phyloP scores from a whole-genome alignment of 1,140 invertebrate genomes.

The Cotesia typhae region DNA sequence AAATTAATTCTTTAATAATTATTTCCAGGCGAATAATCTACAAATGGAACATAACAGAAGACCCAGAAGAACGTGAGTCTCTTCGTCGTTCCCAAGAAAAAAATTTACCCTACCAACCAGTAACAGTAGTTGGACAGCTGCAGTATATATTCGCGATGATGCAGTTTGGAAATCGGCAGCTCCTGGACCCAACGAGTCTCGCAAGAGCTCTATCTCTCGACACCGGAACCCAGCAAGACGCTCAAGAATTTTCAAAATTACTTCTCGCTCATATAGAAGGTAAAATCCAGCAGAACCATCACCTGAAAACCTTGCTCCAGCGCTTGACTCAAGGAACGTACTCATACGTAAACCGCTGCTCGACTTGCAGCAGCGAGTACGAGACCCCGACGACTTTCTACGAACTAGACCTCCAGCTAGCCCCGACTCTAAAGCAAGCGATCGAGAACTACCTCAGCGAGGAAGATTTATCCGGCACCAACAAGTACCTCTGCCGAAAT shows the following conservation, averaged over 20 bases:
- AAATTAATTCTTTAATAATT: too few relatives aligned
- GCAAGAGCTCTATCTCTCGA: constrained; percentile 73
- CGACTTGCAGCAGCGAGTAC: constrained; percentile 70
- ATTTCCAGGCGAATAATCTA: constrained; percentile 69
- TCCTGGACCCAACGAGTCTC: constrained; percentile 73
- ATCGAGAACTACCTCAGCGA: constrained; percentile 73
- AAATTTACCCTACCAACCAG: constrained; percentile 56
- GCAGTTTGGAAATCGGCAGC: constrained; percentile 69
- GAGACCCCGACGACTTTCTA: constrained; percentile 71
- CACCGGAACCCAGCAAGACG: constrained; percentile 74
- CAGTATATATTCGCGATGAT: constrained; percentile 76
- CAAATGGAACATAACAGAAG: constrained; percentile 70
- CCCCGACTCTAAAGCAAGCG: constrained; percentile 70
- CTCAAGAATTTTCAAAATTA: constrained; percentile 79
- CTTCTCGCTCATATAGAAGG: constrained; percentile 73
- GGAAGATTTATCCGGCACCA: constrained; percentile 73
- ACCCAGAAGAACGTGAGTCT: constrained; percentile 62
- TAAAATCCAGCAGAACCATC: constrained; percentile 63
- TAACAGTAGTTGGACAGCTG: constrained; percentile 69
- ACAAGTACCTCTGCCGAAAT: constrained; percentile 73
- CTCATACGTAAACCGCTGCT: constrained; percentile 74
- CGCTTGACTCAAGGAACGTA: constrained; percentile 73
- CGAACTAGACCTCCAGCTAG: constrained; percentile 74
- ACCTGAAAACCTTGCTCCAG: constrained; percentile 68
- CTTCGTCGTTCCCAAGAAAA: constrained; percentile 48